phyloP scores from a whole-genome alignment of 2,797 vertebrate genomes.

The Phrynocephalus forsythii region DNA sequence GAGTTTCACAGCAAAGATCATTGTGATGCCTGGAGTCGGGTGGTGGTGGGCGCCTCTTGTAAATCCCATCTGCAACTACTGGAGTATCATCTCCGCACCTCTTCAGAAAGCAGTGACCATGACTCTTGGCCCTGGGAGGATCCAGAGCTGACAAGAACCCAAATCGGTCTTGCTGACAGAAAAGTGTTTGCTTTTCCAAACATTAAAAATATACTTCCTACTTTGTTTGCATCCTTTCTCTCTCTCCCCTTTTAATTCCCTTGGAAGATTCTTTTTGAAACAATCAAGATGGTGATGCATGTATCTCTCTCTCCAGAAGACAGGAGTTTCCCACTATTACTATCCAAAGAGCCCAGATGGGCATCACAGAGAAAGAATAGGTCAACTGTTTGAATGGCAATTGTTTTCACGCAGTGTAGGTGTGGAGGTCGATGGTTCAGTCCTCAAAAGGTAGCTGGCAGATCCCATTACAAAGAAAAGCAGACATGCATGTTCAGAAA shows the following conservation, averaged over 20 bases:
- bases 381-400: slow-evolving; percentile 31
- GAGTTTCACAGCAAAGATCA: slow-evolving; percentile 82
- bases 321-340: slow-evolving; percentile 34
- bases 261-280: no score
- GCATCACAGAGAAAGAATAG: slow-evolving; percentile 49
- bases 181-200: slow-evolving; percentile 46
- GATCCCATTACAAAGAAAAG: slow-evolving; percentile 14
- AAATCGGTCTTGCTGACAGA: slow-evolving; percentile 58
- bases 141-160: slow-evolving; percentile 52
- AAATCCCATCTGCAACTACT: slow-evolving; percentile 67
- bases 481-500: no score
- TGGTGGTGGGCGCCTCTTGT: slow-evolving; percentile 52
- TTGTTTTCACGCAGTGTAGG: slow-evolving; percentile 41
- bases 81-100: slow-evolving; percentile 51
- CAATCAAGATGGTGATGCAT: slow-evolving; percentile 36
- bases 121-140: slow-evolving; percentile 21
- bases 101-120: slow-evolving; percentile 42
- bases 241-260: slow-evolving; percentile 27
- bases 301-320: slow-evolving; percentile 37
- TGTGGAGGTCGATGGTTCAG: slow-evolving; percentile 17
- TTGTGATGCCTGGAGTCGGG: slow-evolving; percentile 83
- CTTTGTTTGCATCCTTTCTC: background rate
- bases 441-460: slow-evolving; percentile 24
- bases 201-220: slow-evolving; percentile 44
- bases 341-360: slow-evolving; percentile 24